These are phyloP conservation scores for Plodia interpunctella DNA, from an alignment of 1,140 invertebrate species.

Conservation along the genomic window DNA sequence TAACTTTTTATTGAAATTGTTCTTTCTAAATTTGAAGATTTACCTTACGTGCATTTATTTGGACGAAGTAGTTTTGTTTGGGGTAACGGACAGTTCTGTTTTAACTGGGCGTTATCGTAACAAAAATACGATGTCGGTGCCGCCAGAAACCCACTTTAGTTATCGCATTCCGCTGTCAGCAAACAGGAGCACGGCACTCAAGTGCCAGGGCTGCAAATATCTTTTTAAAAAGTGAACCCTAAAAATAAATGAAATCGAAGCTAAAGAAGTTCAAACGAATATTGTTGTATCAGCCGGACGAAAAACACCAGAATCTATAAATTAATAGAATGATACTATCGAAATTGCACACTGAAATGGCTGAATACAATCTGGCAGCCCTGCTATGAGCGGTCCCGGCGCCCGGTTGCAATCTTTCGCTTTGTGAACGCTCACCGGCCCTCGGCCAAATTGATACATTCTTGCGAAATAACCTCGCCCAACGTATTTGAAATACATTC, in stretches of 20 bases:
- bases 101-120: constrained; percentile 37
- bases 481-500: constrained; percentile 66
- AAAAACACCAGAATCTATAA: no score
- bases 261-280: not conserved
- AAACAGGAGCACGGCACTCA: constrained; percentile 55
- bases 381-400: constrained; percentile 16
- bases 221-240: not conserved
- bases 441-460: constrained; percentile 69
- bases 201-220: constrained; percentile 11
- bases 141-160: constrained; percentile 50
- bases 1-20: constrained; percentile 24
- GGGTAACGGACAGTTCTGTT: constrained; percentile 34
- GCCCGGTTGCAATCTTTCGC: constrained; percentile 42
- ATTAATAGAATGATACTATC: no score
- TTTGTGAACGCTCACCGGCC: constrained; percentile 50
- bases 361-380: not conserved
- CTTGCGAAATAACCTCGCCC: constrained; percentile 70
- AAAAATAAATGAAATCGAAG: not conserved
- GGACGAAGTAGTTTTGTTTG: constrained; percentile 23
- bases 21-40: constrained; percentile 23
- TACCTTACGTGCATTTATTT: constrained; percentile 24
- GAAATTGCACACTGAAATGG: not conserved
- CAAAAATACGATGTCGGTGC: constrained; percentile 36
- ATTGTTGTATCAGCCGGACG: no score
- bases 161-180: constrained; percentile 59